Conservation (phyloP, 2,888 invertebrate species). For the Octonoba sinensis region DNA sequence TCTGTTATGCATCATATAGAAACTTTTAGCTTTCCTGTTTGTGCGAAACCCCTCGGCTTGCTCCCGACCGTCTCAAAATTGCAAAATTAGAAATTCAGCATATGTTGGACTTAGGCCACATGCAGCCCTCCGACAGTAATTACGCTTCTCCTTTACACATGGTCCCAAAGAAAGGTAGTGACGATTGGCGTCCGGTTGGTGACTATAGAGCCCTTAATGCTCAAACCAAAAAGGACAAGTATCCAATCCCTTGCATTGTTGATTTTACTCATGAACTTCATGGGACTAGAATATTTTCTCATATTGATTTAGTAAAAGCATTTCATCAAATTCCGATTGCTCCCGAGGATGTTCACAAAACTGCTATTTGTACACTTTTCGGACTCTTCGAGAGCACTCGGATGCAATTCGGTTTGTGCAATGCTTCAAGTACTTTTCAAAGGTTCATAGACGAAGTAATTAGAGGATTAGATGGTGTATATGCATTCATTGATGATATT, state of each 20-base stretch:
- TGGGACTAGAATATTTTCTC: conserved; percentile 24
- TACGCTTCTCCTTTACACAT: conserved; percentile 56
- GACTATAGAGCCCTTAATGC: conserved; percentile 25
- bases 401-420: conserved; percentile 69
- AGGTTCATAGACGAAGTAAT: conserved; percentile 37
- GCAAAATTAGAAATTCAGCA: conserved; percentile 21
- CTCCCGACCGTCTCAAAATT: conserved; percentile 29
- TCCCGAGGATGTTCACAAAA: conserved; percentile 36
- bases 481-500: conserved; percentile 50
- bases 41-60: conserved; percentile 60
- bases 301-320: conserved; percentile 22
- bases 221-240: conserved; percentile 28
- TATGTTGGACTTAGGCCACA: conserved; percentile 6
- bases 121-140: conserved; percentile 36
- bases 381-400: conserved; percentile 28
- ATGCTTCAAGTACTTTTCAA: conserved; percentile 19
- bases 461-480: conserved; percentile 18
- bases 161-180: too few species aligned
- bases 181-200: conserved; percentile 25
- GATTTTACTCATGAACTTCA: conserved; percentile 30
- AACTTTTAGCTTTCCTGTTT: conserved; percentile 69
- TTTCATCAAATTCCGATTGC: conserved; percentile 44
- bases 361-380: conserved; percentile 45
- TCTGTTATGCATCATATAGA: conserved; percentile 67
- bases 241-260: conserved; percentile 5